phyloP scores from a whole-genome alignment of 2,888 invertebrate species.

The Drosophila nigricruria region DNA sequence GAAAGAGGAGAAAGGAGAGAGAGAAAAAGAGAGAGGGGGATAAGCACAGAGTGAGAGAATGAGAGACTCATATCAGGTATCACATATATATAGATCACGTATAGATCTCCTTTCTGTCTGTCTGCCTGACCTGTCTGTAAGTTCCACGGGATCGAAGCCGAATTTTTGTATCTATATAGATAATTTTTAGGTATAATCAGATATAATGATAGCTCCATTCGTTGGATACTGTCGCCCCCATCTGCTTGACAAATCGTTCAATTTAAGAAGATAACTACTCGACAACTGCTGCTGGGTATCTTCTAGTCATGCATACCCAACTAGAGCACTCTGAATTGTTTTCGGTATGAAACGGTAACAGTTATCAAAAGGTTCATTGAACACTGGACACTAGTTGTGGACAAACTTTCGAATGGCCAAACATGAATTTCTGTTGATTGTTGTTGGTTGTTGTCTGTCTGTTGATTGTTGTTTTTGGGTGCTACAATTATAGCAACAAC shows the following conservation, averaged over 20 bases:
- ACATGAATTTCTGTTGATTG: slow-evolving; percentile 36
- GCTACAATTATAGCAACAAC: slow-evolving; percentile 59
- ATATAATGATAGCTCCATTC: too few species aligned
- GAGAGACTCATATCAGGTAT: too few species aligned
- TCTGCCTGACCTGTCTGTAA: not conserved
- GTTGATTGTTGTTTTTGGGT: slow-evolving; percentile 31
- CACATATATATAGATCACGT: too few species aligned
- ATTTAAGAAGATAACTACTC: not conserved
- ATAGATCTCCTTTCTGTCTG: not conserved
- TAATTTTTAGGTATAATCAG: too few species aligned
- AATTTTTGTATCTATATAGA: too few species aligned
- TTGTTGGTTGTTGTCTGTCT: slow-evolving; percentile 5
- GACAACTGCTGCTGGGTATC: not conserved
- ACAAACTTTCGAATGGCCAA: slow-evolving; percentile 68
- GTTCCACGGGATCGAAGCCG: not conserved
- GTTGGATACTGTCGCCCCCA: not conserved
- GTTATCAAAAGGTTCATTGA: slow-evolving; percentile 70
- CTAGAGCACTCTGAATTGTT: not conserved
- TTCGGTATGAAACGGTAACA: slow-evolving; percentile 53
- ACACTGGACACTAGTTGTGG: slow-evolving; percentile 54
- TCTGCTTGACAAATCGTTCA: not conserved
- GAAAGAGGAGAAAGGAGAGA: not conserved
- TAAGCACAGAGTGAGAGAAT: not conserved
- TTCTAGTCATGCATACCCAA: not conserved
- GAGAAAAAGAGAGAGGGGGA: not conserved